Conservation (phyloP, 2,113 vertebrate genomes). For the Stigmatopora nigra region DNA sequence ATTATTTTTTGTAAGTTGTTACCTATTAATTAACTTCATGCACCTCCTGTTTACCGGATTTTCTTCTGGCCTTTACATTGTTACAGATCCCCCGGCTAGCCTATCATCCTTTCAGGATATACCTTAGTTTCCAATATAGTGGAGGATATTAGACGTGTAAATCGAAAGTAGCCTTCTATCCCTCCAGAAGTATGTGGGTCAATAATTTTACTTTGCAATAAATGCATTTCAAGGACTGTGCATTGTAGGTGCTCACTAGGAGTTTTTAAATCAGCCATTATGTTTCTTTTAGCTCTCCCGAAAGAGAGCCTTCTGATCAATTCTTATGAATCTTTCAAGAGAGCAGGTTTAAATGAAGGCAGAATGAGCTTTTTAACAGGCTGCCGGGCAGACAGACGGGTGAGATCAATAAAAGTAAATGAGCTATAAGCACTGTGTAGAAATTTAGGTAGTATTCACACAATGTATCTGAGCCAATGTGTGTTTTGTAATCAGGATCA, state of each 20-base stretch:
- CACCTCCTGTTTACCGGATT: constrained; percentile 28
- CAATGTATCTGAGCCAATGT: constrained; percentile 26
- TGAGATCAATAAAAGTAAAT: constrained; percentile 60
- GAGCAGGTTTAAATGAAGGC: constrained; percentile 47
- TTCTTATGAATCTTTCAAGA: constrained; percentile 68
- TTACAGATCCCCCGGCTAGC: constrained; percentile 24
- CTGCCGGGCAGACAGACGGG: constrained; percentile 48
- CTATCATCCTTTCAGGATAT: constrained; percentile 47
- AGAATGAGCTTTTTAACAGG: constrained; percentile 60
- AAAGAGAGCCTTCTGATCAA: constrained; percentile 64
- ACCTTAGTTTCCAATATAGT: constrained; percentile 33
- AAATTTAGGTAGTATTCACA: constrained; percentile 38
- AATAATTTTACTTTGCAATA: constrained; percentile 55
- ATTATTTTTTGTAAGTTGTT: constrained; percentile 33
- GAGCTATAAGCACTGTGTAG: constrained; percentile 52
- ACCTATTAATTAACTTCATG: constrained; percentile 32
- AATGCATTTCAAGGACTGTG: constrained; percentile 38
- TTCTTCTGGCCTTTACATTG: constrained; percentile 44
- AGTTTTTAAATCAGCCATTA: constrained; percentile 58
- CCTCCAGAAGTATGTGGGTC: constrained; percentile 42
- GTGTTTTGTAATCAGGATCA: constrained; percentile 28
- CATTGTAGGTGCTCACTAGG: constrained; percentile 38
- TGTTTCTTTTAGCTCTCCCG: constrained; percentile 58
- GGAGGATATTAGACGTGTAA: constrained; percentile 43
- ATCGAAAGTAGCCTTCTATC: constrained; percentile 29